Evolutionary conservation across 2,113 vertebrate species (phyloP).

Genomic region (Orycteropus afer): DNA sequence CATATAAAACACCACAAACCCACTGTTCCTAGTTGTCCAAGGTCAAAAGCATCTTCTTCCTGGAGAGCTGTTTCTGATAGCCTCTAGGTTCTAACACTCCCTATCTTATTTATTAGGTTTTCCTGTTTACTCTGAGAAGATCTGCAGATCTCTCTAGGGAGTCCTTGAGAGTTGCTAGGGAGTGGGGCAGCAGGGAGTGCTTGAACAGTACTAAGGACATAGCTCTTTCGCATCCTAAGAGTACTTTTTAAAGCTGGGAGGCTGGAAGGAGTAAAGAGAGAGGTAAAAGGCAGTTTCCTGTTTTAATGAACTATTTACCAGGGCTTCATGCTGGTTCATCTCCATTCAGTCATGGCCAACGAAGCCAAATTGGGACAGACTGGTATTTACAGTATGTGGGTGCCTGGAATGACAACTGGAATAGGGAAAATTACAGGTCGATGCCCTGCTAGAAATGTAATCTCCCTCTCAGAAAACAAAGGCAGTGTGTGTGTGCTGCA

Average conservation of each 20-base stretch:
- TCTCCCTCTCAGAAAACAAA: not conserved
- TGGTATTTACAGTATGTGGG: not conserved
- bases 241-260: not conserved
- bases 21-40: not conserved
- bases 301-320: conserved; percentile 9
- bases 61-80: not conserved
- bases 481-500: not conserved
- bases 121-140: conserved; percentile 42
- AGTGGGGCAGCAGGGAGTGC: not conserved
- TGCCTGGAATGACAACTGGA: not conserved
- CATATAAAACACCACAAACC: conserved; percentile 35
- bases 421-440: not conserved
- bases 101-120: conserved; percentile 41
- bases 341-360: not conserved
- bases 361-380: not conserved
- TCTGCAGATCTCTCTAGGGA: not conserved
- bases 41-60: conserved; percentile 3
- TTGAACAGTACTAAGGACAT: not conserved
- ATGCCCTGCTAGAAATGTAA: not conserved
- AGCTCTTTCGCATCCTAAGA: not conserved
- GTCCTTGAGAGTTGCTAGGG: not conserved
- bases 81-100: not conserved
- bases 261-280: not conserved
- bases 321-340: not conserved
- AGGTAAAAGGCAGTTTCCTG: not conserved